Conservation (phyloP, 2,797 vertebrate genomes). For the Salarias fasciatus region DNA sequence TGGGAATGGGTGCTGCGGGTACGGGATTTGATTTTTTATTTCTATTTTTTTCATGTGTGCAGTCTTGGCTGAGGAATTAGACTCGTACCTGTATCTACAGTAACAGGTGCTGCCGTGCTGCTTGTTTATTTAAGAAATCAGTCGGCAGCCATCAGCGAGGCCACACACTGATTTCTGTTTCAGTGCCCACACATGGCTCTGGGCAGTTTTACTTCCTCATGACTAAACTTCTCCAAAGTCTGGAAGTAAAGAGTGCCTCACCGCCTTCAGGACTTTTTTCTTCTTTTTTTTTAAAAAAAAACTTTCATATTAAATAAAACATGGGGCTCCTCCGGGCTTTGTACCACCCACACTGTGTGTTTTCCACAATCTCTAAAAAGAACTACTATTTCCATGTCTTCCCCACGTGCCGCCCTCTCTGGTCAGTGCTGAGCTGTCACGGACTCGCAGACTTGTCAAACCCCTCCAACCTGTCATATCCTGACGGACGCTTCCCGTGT, state of each 20-base stretch:
- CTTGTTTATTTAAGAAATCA: conserved; percentile 20
- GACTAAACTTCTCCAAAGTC: conserved; percentile 56
- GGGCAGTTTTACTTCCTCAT: conserved; percentile 45
- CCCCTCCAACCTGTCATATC: conserved; percentile 33
- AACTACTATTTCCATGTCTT: conserved; percentile 9
- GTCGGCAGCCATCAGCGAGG: conserved; percentile 20
- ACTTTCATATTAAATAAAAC: conserved; percentile 68
- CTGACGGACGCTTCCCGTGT: conserved; percentile 36
- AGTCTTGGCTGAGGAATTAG: too few species aligned
- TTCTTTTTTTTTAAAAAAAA: too few species aligned
- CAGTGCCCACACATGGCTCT: conserved; percentile 32
- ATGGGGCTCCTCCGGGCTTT: conserved; percentile 41
- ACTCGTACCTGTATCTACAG: neutral
- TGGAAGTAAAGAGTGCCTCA: conserved; percentile 45
- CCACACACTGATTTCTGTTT: conserved; percentile 27
- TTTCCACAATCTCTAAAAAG: conserved; percentile 48
- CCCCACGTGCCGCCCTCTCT: conserved; percentile 6
- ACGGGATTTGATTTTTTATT: too few species aligned
- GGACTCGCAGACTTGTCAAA: conserved; percentile 43
- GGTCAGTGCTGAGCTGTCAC: conserved; percentile 21
- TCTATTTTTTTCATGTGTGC: too few species aligned
- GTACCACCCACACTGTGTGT: conserved; percentile 46
- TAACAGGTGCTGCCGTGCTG: conserved; percentile 1
- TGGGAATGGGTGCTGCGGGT: too few species aligned
- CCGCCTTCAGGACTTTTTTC: conserved; percentile 43